Evolutionary conservation across 2,797 vertebrate species (phyloP), one percentile per base, ranked within the genome.

Genomic region (Pseudomugil tenellus): DNA sequence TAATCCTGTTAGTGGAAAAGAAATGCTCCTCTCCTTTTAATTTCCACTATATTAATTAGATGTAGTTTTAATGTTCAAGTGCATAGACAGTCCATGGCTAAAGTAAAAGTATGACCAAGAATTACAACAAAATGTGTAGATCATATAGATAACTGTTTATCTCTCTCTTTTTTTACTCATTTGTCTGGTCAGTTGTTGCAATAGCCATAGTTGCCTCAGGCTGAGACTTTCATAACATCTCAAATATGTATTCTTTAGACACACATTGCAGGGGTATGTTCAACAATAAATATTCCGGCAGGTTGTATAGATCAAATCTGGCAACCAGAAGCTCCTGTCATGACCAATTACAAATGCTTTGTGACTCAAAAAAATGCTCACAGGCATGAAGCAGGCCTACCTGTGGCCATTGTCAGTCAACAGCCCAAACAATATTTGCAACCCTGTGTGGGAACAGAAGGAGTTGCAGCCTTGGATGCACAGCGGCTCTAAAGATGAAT

Each of bases 241-340:
- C 21, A 56, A 65, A 79, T 78, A 34, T 77, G 48, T 49, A 69
- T 86, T 53, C 84, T 75, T 83, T 84, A 61, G 66, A 67, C 34
- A 41, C 61, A 55, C 61, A 39, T 35, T 67, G 63, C 60, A 52
- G 46, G 41, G 19, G 52, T 39, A 76, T 67, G 72, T 58, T 58
- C 37, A 81, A 84, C 67, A 85, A 76, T 84, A 78, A 86, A 85
- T 86, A 81, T 77, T 86, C 72, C 59, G 72, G 53, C 4, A 19
- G 72, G 71, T 66, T 85, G 79, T 73, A 65, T 79, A 87, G 76
- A 88, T 89, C 72, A 84, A 72, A 86, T 83, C 84, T 84, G 84
- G 82, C 85, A 88, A 84, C 79, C 81, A 86, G 85, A 87, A 90
- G 87, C 75, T 83, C 72, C 87, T 86, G 88, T 90, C 88, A 89